Conservation (phyloP, 2,888 invertebrate genomes). For the Melanchra persicariae region DNA sequence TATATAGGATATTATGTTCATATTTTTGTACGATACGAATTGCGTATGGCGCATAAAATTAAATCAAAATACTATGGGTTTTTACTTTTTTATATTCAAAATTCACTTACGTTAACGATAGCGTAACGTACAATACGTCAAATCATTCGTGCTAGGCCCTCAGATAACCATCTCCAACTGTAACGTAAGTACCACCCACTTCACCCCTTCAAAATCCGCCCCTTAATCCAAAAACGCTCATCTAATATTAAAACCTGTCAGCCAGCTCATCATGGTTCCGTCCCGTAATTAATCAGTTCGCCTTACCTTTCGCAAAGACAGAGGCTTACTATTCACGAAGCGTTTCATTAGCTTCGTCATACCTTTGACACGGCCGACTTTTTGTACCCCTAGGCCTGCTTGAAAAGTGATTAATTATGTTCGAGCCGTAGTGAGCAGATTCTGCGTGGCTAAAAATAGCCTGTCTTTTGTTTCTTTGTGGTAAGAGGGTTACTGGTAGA, state of each 20-base stretch:
- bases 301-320: conserved; percentile 55
- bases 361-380: conserved; percentile 72
- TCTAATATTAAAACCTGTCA: conserved; percentile 46
- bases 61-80: too few species aligned
- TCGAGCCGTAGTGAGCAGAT: conserved; percentile 21
- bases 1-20: too few species aligned
- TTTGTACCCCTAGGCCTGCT: conserved; percentile 49
- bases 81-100: too few species aligned
- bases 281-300: conserved; percentile 69
- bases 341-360: conserved; percentile 76
- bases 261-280: conserved; percentile 26
- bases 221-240: conserved; percentile 32
- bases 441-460: conserved; percentile 38
- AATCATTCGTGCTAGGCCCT: too few species aligned
- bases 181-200: conserved; percentile 8
- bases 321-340: conserved; percentile 58
- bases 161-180: background rate
- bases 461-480: conserved; percentile 33
- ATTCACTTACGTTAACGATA: too few species aligned
- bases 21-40: too few species aligned
- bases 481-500: background rate
- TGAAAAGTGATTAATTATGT: conserved; percentile 61
- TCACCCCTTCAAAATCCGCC: background rate
- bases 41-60: too few species aligned
- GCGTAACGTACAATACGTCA: too few species aligned